Conservation (phyloP, 2,113 vertebrate genomes). For the Chionodraco myersi region DNA sequence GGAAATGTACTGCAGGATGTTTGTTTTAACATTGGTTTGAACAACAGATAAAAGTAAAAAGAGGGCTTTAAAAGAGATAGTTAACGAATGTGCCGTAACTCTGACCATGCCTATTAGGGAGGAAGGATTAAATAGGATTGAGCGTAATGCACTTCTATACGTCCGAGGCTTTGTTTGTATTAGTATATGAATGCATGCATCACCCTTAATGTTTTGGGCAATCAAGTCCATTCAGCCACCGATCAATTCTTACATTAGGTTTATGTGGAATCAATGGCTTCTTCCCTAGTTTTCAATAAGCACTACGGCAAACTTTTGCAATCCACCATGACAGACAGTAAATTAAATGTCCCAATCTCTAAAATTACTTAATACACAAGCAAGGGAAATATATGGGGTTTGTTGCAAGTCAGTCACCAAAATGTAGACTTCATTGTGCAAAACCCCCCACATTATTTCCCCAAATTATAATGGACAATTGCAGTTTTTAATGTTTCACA, state of each 20-base stretch:
- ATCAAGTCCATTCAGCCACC: slow-evolving; percentile 51
- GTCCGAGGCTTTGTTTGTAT: slow-evolving; percentile 29
- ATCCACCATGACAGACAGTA: slow-evolving; percentile 17
- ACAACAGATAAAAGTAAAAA: slow-evolving; percentile 11
- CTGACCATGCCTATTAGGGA: slow-evolving; percentile 26
- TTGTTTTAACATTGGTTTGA: slow-evolving; percentile 15
- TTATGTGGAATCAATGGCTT: slow-evolving; percentile 61
- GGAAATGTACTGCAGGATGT: not conserved
- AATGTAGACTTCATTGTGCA: not conserved
- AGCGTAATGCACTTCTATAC: slow-evolving; percentile 45
- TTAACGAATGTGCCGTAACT: slow-evolving; percentile 37
- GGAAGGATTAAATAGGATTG: slow-evolving; percentile 55
- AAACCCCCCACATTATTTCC: not conserved
- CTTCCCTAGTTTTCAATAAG: slow-evolving; percentile 47
- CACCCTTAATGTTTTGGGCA: slow-evolving; percentile 61
- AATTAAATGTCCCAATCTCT: slow-evolving; percentile 50
- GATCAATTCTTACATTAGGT: slow-evolving; percentile 62
- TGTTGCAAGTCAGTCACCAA: not conserved
- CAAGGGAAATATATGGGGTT: slow-evolving; percentile 5
- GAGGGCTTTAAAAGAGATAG: slow-evolving; percentile 29
- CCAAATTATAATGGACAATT: not conserved
- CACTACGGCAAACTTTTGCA: slow-evolving; percentile 64
- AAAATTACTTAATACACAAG: slow-evolving; percentile 31
- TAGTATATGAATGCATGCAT: not conserved
- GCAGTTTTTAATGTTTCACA: not conserved